A percentile compares a stretch with the other conserved stretches of the same genome.
Conservation (phyloP, 2,797 vertebrate species). For the Ptychobarbus kaznakovi region DNA sequence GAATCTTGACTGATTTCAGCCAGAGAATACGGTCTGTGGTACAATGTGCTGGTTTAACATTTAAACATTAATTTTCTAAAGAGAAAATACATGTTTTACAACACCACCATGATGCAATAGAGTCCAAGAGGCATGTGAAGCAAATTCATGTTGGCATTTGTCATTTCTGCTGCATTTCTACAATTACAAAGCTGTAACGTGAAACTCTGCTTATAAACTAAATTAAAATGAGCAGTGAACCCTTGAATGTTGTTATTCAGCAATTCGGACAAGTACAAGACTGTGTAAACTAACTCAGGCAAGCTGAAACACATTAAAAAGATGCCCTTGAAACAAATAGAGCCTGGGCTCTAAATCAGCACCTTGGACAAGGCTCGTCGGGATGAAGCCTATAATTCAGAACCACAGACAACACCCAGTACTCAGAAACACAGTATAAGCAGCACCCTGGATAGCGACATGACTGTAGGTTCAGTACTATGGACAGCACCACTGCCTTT, state of each 20-base stretch:
- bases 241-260: slow-evolving; percentile 8
- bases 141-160: slow-evolving; percentile 3
- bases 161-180: slow-evolving; percentile 22
- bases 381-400: slow-evolving; percentile 41
- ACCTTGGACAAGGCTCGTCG: background rate
- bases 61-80: slow-evolving; percentile 16
- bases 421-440: slow-evolving; percentile 29
- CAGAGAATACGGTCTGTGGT: background rate
- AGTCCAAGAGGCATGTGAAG: slow-evolving; percentile 3
- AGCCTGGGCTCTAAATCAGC: slow-evolving; percentile 1
- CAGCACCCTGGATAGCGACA: slow-evolving; percentile 60
- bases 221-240: slow-evolving; percentile 26
- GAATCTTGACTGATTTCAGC: background rate
- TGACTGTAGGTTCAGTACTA: slow-evolving; percentile 22
- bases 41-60: background rate
- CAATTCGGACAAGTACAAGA: background rate
- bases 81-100: background rate
- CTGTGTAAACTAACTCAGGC: slow-evolving; percentile 27
- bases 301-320: background rate
- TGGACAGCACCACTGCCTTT: background rate
- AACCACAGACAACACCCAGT: slow-evolving; percentile 33
- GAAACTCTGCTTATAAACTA: background rate
- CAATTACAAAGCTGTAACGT: slow-evolving; percentile 10
- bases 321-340: slow-evolving; percentile 23
- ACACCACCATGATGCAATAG: background rate